phyloP scores from a whole-genome alignment of 2,797 vertebrate genomes.

The Silurus aristotelis region DNA sequence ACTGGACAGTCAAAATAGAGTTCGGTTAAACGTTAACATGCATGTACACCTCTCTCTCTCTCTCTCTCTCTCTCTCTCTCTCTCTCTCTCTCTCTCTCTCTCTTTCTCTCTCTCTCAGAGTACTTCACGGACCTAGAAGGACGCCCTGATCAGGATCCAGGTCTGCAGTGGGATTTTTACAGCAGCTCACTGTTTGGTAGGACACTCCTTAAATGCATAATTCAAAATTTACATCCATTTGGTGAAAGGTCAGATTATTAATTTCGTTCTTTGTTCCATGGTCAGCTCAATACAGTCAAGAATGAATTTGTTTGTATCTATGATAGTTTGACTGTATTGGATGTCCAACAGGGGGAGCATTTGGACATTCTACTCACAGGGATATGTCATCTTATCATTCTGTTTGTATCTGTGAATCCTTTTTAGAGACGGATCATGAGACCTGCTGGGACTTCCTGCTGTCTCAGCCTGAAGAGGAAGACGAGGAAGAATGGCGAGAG shows the following conservation, averaged over 20 bases:
- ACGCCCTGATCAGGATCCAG: conserved; percentile 81
- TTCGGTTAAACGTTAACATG: neutral
- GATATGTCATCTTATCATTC: neutral
- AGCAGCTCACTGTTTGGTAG: conserved; percentile 93
- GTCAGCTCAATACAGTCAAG: neutral
- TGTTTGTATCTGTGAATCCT: conserved; percentile 19
- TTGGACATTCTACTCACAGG: neutral
- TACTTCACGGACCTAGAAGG: conserved; percentile 93
- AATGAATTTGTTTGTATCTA: conserved; percentile 1
- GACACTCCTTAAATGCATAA: conserved; percentile 53
- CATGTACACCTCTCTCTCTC: conserved; percentile 1
- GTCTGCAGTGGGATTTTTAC: conserved; percentile 92
- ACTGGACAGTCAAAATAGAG: neutral
- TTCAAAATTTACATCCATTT: neutral
- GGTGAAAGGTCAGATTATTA: neutral
- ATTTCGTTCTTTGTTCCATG: neutral
- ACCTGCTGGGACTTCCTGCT: conserved; percentile 88
- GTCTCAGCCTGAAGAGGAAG: conserved; percentile 83
- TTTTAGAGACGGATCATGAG: conserved; percentile 87
- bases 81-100: neutral
- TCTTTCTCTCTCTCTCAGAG: conserved; percentile 69
- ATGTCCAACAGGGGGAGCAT: conserved; percentile 67
- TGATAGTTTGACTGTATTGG: conserved; percentile 5
- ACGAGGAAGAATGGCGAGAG: conserved; percentile 74
- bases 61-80: neutral